Evolutionary conservation across 2,113 vertebrate genomes (phyloP), one percentile per base, ranked within the genome.

Genomic region (Tragelaphus imberbis): DNA sequence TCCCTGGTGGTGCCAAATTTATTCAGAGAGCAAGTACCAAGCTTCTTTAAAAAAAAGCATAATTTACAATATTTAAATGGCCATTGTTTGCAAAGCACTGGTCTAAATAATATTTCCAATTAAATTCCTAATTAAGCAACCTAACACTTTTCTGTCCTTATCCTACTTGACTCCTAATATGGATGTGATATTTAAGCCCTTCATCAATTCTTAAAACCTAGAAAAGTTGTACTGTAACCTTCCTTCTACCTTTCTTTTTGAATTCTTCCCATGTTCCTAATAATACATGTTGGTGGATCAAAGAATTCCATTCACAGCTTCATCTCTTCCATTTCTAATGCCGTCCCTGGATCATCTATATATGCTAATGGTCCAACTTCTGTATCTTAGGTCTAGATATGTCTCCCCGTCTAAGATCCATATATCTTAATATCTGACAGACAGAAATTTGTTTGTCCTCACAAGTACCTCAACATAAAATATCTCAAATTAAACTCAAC

Each of bases 21-120:
- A 92, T 49, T 61, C 11, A 58, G 2, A 81, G n/a, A 88, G 65
- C 47, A 68, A 95, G 36, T 40, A 96, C 27, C 33, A 91, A 96
- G 27, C 30, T 93, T 84, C 84, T 91, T 86, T 95, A 3, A 49
- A 68, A 80, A 95, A 85, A 85, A 36, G 25, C 6, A 8, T 58
- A 86, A 88, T 30, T 90, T 77, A 91, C 3, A 94, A 81, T 82
- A 93, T 75, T 96, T 82, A 71, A 28, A 91, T 89, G 16, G 8
- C 11, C 53, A 79, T 2, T 6, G 58, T 97, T 63, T 88, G 30
- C 55, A 92, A 96, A 94, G 79, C 51, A 89, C 47, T 89, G 1
- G 33, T 88, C 63, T 96, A 91, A 40, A 91, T 79, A 80, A 96
- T 59, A 30, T 90, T 93, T 95, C 84, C 80, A 96, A 68, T 75